Conservation (phyloP, 2,888 invertebrate species). For the Nemotelus pantherinus region DNA sequence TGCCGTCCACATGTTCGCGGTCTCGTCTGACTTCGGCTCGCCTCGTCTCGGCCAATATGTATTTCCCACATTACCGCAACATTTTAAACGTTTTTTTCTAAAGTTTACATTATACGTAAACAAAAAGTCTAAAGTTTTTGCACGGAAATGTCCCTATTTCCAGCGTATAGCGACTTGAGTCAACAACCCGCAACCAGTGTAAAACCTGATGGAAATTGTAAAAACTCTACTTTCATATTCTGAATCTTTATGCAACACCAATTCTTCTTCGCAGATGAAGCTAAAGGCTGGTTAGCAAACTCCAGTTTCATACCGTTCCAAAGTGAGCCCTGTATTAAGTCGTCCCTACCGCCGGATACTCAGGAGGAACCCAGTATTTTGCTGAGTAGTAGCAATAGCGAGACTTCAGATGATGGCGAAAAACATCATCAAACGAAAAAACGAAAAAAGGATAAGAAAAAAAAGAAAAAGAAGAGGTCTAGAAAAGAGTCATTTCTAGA, state of each 20-base stretch:
- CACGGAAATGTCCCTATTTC: slow-evolving; percentile 53
- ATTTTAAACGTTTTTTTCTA: too few relatives aligned
- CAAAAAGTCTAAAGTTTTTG: too few relatives aligned
- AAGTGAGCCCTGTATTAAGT: neutral
- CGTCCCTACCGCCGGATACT: neutral
- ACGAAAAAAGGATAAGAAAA: slow-evolving; percentile 25
- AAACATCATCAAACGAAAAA: slow-evolving; percentile 4
- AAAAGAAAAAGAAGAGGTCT: slow-evolving; percentile 38
- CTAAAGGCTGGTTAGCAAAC: slow-evolving; percentile 52
- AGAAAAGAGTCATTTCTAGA: slow-evolving; percentile 20
- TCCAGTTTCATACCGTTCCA: slow-evolving; percentile 50
- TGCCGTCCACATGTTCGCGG: too few relatives aligned
- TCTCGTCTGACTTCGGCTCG: too few relatives aligned
- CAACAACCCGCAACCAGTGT: neutral
- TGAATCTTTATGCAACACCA: neutral
- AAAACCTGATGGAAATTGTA: slow-evolving; percentile 23
- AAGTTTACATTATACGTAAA: too few relatives aligned
- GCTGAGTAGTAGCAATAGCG: neutral
- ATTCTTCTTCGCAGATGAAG: slow-evolving; percentile 27
- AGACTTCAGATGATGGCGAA: neutral
- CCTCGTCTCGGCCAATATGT: too few relatives aligned
- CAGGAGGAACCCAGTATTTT: neutral
- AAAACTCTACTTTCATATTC: neutral
- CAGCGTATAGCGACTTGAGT: slow-evolving; percentile 49
- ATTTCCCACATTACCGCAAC: too few relatives aligned